Conservation (phyloP, 2,888 invertebrate genomes). For the Eulithis testata region DNA sequence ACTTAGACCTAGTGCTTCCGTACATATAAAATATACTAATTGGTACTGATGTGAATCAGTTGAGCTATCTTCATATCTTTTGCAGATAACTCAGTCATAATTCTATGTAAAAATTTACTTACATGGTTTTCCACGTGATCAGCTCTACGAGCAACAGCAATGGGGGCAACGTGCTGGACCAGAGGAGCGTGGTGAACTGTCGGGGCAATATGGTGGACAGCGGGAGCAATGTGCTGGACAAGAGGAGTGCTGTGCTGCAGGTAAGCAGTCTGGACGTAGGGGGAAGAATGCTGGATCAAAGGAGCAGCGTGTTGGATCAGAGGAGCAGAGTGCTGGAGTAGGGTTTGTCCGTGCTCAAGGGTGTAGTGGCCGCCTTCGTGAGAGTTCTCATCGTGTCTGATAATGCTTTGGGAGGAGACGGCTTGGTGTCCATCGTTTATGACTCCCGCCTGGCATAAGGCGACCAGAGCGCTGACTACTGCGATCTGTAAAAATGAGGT, state of each 20-base stretch:
- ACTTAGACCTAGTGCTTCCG: no score
- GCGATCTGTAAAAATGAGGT: constrained; percentile 62
- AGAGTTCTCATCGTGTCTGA: constrained; percentile 68
- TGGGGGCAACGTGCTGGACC: constrained; percentile 47
- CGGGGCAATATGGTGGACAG: constrained; percentile 54
- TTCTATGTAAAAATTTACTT: constrained; percentile 43
- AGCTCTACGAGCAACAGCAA: constrained; percentile 51
- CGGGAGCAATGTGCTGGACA: constrained; percentile 54
- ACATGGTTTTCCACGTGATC: constrained; percentile 63
- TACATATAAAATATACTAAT: no score
- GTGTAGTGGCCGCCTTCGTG: constrained; percentile 51
- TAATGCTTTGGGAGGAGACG: constrained; percentile 75
- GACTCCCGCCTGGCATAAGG: constrained; percentile 74
- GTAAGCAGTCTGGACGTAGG: constrained; percentile 40
- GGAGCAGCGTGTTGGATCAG: constrained; percentile 24
- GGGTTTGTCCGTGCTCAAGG: constrained; percentile 48
- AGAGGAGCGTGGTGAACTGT: constrained; percentile 53
- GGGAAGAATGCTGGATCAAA: constrained; percentile 44
- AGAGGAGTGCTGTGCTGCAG: constrained; percentile 47
- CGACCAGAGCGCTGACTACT: constrained; percentile 71
- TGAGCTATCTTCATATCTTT: no score
- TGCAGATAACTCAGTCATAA: no score
- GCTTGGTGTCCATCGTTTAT: constrained; percentile 64
- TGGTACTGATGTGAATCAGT: no score
- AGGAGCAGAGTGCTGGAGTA: constrained; percentile 43